Evolutionary conservation across 2,797 vertebrate genomes (phyloP).

Genomic region (Leptoclinus maculatus): DNA sequence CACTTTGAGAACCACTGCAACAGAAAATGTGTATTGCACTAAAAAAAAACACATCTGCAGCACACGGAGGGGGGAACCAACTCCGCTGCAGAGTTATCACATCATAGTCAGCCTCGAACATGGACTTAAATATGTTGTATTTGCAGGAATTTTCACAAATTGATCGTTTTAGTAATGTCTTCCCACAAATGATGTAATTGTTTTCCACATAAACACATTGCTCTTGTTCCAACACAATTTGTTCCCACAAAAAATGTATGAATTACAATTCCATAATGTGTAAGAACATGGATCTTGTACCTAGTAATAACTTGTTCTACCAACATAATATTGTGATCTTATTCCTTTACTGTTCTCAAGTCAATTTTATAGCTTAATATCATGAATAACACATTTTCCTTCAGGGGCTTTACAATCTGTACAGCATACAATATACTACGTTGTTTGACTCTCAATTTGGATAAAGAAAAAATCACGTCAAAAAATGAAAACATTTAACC

Average conservation of each 20-base stretch:
- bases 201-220: not conserved
- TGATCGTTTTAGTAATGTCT: not conserved
- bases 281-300: too few species aligned
- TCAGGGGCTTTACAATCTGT: too few species aligned
- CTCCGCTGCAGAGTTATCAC: not conserved
- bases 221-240: not conserved
- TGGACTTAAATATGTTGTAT: not conserved
- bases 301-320: too few species aligned
- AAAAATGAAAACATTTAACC: too few species aligned
- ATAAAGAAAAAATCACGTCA: too few species aligned
- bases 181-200: not conserved
- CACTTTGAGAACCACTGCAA: not conserved
- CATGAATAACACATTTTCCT: too few species aligned
- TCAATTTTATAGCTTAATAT: too few species aligned
- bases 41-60: not conserved
- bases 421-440: too few species aligned
- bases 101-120: too few species aligned
- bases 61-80: not conserved
- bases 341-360: too few species aligned
- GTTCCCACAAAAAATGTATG: not conserved
- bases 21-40: not conserved
- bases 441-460: too few species aligned
- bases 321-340: too few species aligned
- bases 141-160: not conserved
- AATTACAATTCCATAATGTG: not conserved